These are phyloP conservation scores for Phoxinus phoxinus DNA, from an alignment of 2,113 vertebrate species.

Conservation along the genomic window DNA sequence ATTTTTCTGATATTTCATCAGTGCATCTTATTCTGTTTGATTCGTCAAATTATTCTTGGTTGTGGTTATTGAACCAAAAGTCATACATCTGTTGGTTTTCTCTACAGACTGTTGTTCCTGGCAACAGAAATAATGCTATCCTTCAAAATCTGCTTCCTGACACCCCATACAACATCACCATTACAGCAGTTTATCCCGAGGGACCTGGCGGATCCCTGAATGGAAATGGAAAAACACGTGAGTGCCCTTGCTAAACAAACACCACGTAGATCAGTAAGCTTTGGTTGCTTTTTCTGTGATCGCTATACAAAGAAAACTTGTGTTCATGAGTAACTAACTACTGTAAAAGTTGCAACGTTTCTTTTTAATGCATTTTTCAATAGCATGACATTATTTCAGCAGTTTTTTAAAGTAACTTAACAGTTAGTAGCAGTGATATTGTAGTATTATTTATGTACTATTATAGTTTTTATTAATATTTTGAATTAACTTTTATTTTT, in stretches of 20 bases:
- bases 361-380: neutral
- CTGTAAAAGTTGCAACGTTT: neutral
- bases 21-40: neutral
- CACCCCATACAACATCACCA: conserved; percentile 92
- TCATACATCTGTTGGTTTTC: neutral
- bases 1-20: neutral
- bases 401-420: neutral
- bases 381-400: neutral
- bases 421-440: too few relatives aligned
- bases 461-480: neutral
- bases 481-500: neutral
- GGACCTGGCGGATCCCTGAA: conserved; percentile 86
- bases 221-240: conserved; percentile 91
- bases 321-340: neutral
- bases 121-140: conserved; percentile 91
- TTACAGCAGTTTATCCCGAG: conserved; percentile 90
- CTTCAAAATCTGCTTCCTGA: conserved; percentile 87
- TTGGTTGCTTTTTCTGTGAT: neutral
- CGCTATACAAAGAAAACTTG: neutral
- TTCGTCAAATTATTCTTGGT: neutral
- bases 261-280: neutral
- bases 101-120: conserved; percentile 86
- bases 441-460: neutral
- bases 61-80: neutral
- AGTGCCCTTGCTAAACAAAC: conserved; percentile 25